These are phyloP conservation scores for Eublepharis macularius DNA, from an alignment of 2,113 vertebrate genomes.

Conservation along the genomic window DNA sequence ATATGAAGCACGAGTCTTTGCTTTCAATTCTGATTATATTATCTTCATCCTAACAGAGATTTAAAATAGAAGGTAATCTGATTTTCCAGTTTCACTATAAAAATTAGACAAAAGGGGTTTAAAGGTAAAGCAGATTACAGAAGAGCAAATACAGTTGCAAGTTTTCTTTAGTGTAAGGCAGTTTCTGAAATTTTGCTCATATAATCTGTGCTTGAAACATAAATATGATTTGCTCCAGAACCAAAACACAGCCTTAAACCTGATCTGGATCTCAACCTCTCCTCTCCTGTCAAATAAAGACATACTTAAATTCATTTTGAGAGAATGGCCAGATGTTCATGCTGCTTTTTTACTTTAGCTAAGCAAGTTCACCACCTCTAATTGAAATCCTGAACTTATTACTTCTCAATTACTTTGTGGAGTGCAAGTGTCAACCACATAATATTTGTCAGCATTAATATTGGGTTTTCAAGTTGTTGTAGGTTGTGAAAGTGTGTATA, in stretches of 20 bases:
- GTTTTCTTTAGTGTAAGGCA: background rate
- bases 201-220: background rate
- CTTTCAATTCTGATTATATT: background rate
- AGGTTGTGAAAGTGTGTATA: background rate
- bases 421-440: background rate
- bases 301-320: slow-evolving; percentile 21
- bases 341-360: slow-evolving; percentile 9
- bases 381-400: background rate
- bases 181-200: background rate
- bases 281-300: slow-evolving; percentile 12
- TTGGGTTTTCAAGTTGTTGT: background rate
- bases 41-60: slow-evolving; percentile 12
- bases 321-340: slow-evolving; percentile 2
- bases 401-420: background rate
- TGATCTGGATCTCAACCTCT: slow-evolving; percentile 22
- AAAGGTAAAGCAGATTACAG: background rate
- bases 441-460: background rate
- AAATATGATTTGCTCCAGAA: slow-evolving; percentile 4
- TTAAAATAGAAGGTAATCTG: background rate
- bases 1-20: background rate
- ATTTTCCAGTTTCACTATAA: background rate
- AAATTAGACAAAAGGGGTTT: background rate
- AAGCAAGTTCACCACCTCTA: background rate
- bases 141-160: slow-evolving; percentile 1
- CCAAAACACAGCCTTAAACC: background rate